Conservation (phyloP, 2,797 vertebrate genomes). For the Lagorchestes hirsutus region DNA sequence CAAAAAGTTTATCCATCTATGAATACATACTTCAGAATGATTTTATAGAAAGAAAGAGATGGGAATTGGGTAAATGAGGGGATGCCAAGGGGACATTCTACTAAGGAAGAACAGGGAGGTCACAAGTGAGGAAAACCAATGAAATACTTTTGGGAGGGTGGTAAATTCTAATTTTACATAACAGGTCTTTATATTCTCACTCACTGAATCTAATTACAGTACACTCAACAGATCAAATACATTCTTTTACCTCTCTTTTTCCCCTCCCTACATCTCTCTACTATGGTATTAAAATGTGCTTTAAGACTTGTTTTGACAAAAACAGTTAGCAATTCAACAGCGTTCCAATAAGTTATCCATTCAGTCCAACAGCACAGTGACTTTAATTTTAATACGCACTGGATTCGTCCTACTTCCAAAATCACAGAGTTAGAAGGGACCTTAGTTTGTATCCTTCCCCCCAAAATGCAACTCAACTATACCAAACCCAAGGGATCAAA, state of each 20-base stretch:
- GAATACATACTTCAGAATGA: neutral
- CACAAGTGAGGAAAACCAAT: neutral
- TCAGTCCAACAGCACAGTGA: neutral
- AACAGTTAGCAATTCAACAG: neutral
- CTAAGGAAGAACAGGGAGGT: neutral
- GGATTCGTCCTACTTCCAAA: neutral
- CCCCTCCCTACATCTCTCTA: neutral
- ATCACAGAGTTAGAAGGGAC: neutral
- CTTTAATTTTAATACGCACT: neutral
- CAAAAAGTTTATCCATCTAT: neutral
- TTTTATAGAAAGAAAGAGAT: conserved; percentile 19
- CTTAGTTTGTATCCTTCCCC: neutral
- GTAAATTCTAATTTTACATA: neutral
- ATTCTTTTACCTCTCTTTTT: neutral
- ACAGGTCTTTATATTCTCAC: neutral
- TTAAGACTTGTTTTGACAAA: conserved; percentile 1
- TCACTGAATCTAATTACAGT: conserved; percentile 1
- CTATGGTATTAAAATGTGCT: neutral
- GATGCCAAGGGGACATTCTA: neutral
- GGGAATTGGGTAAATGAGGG: neutral
- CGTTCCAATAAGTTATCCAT: neutral
- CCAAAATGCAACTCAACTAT: neutral
- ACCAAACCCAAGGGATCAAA: neutral
- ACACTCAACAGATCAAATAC: neutral
- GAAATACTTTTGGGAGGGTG: neutral